Conservation (phyloP, 2,797 vertebrate species). For the Falco concolor region DNA sequence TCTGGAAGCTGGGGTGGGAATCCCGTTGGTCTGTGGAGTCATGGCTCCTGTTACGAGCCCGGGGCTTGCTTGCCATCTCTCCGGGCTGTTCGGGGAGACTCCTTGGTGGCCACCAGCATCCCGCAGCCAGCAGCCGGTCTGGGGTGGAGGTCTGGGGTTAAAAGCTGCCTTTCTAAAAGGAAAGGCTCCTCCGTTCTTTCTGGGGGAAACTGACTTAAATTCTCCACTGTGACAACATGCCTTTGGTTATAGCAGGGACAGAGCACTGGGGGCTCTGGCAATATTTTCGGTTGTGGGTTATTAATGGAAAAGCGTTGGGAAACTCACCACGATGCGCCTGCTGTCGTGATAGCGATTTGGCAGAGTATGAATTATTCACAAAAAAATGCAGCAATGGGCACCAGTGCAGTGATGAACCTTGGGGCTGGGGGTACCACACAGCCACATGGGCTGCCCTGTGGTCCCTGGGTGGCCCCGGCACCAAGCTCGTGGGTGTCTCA, state of each 20-base stretch:
- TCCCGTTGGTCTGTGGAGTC: not conserved
- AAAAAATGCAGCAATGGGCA: not conserved
- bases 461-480: not conserved
- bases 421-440: not conserved
- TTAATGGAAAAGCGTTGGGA: not conserved
- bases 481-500: not conserved
- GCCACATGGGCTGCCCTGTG: not conserved
- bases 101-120: not conserved
- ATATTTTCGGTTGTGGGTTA: not conserved
- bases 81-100: not conserved
- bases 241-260: not conserved
- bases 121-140: accelerated
- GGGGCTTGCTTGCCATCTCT: not conserved
- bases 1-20: not conserved
- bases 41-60: not conserved
- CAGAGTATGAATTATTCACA: not conserved
- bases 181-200: not conserved
- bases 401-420: not conserved
- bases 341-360: not conserved
- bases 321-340: accelerated
- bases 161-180: not conserved
- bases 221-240: not conserved
- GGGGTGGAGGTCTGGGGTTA: not conserved
- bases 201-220: not conserved
- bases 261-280: not conserved